Evolutionary conservation across 2,888 invertebrate species (phyloP), one percentile per base, ranked within the genome.

Genomic region (Dryococelus australis): DNA sequence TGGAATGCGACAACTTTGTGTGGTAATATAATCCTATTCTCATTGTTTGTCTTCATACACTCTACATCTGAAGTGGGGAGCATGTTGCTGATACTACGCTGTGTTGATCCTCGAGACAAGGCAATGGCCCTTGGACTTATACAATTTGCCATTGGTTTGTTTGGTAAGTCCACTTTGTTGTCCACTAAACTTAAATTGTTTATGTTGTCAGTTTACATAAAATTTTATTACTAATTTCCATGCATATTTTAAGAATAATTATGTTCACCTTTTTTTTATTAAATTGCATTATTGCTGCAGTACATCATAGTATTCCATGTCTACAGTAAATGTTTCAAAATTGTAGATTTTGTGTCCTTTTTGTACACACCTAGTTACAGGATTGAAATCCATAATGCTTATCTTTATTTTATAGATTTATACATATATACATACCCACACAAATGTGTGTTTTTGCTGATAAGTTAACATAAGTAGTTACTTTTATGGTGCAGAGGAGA

Each of bases 71-170:
- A 98, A 92, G 98, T 98, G 85, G 98, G 98, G 88, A 96, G 97
- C 86, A 98, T 98, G 95, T 92, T 98, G 90, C 94, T 98, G 89
- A 98, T 98, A 88, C 95, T 98, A 92, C 95, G 98, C 86, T 98
- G 98, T 92, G 98, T 98, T 24, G 97, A 98, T 92, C 97, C 97
- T 78, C 94, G 96, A 93, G 98, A 98, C 92, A 98, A 98, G 92
- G 97, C 98, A 87, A 98, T 98, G 98, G 98, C 98, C 88, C 95
- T 98, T 93, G 98, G 98, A 47, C 95, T 98, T 91, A 98, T 98
- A 91, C 97, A 98, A 92, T 98, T 98, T 93, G 98, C 98, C 87
- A 98, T 98, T 89, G 98, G 98, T 88, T 94, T 98, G 90, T 98
- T 98, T 93, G 98, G 94, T 93, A 91, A 92, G 92, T 91, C 86